Conservation (phyloP, 1,140 invertebrate species). For the Teleogryllus occipitalis region DNA sequence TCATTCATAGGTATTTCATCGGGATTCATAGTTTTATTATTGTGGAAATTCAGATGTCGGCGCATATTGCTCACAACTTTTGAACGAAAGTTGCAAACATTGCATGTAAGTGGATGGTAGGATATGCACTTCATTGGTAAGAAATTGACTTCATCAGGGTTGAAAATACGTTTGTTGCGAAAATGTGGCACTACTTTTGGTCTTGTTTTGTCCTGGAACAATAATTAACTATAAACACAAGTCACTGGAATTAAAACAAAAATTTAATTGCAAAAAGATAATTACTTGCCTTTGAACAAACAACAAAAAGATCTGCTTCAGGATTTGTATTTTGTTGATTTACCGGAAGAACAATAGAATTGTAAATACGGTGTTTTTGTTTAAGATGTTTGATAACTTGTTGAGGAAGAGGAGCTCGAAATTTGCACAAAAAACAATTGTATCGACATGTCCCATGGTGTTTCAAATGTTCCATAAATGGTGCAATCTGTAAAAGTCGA, state of each 20-base stretch:
- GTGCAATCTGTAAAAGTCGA: conserved; percentile 22
- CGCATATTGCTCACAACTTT: conserved; percentile 69
- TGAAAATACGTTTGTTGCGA: conserved; percentile 38
- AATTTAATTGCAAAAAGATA: neutral
- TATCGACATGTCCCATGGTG: conserved; percentile 43
- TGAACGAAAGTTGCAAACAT: conserved; percentile 55
- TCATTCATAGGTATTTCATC: conserved; percentile 44
- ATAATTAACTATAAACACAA: neutral
- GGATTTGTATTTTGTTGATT: conserved; percentile 42
- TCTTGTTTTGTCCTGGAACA: neutral
- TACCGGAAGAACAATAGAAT: conserved; percentile 39
- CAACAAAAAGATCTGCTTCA: conserved; percentile 43
- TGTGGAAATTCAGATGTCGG: conserved; percentile 59
- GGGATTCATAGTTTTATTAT: conserved; percentile 47
- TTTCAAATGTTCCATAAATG: conserved; percentile 40
- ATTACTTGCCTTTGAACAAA: conserved; percentile 36
- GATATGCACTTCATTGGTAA: conserved; percentile 58
- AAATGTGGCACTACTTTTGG: neutral
- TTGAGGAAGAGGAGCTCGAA: conserved; percentile 37
- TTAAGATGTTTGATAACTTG: conserved; percentile 46
- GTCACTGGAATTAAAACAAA: neutral
- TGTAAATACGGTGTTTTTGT: conserved; percentile 40
- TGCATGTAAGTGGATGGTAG: conserved; percentile 51
- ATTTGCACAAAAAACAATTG: conserved; percentile 43
- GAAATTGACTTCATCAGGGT: conserved; percentile 50